These are phyloP conservation scores for Carcinoscorpius rotundicauda DNA, from an alignment of 1,140 invertebrate species.

Conservation along the genomic window DNA sequence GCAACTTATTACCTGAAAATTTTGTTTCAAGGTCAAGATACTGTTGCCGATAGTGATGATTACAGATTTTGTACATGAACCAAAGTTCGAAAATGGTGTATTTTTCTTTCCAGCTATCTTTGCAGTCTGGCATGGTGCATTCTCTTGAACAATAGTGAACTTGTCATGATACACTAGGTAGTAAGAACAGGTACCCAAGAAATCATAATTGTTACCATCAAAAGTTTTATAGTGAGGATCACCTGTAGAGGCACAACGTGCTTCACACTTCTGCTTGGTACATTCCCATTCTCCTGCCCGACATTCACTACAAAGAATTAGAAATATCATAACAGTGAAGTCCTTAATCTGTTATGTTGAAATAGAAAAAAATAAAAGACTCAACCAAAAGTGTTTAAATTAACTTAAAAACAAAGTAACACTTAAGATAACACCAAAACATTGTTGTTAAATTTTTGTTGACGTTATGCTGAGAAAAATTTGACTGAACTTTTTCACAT, in stretches of 20 bases:
- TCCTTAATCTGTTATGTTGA: too few relatives aligned
- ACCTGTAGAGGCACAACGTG: conserved; percentile 62
- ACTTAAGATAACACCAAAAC: too few relatives aligned
- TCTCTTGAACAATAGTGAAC: conserved; percentile 63
- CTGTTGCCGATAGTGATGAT: conserved; percentile 41
- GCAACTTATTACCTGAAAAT: conserved; percentile 41
- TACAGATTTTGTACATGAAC: conserved; percentile 66
- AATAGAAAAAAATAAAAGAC: too few relatives aligned
- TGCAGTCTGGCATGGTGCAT: conserved; percentile 40
- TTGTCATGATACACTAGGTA: conserved; percentile 44
- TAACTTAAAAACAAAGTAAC: too few relatives aligned
- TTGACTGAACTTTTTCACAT: too few relatives aligned
- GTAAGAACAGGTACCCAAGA: conserved; percentile 80
- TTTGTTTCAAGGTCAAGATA: conserved; percentile 56
- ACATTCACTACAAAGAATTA: conserved; percentile 44
- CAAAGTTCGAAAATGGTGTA: not conserved
- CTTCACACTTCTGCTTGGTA: conserved; percentile 54
- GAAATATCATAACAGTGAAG: too few relatives aligned
- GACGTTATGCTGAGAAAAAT: too few relatives aligned
- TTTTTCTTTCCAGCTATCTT: not conserved
- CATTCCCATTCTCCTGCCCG: conserved; percentile 62
- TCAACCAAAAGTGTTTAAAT: too few relatives aligned
- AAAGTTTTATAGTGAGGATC: conserved; percentile 86
- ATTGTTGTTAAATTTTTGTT: too few relatives aligned
- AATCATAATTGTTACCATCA: conserved; percentile 69